Percentiles rank a stretch among this genome's conserved stretches.
phyloP scores from a whole-genome alignment of 2,888 invertebrate species.

The Coelopa pilipes region DNA sequence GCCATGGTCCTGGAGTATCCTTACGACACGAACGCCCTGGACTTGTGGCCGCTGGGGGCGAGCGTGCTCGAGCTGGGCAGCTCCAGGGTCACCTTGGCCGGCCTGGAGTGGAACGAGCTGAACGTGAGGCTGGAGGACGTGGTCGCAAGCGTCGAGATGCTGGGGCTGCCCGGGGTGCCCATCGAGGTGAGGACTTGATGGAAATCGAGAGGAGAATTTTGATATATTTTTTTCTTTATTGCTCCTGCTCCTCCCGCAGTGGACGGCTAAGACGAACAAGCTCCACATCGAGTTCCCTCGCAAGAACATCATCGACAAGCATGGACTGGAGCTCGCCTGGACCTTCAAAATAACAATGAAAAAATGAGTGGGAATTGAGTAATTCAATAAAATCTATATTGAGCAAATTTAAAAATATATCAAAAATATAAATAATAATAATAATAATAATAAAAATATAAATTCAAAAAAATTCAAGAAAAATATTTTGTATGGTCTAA shows the following conservation, averaged over 20 bases:
- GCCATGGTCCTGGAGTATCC: conserved; percentile 81
- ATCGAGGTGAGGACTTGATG: conserved; percentile 48
- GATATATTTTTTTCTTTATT: conserved; percentile 46
- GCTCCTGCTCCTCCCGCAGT: conserved; percentile 51
- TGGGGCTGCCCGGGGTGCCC: conserved; percentile 67
- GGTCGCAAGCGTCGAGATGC: conserved; percentile 64
- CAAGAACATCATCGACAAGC: conserved; percentile 61
- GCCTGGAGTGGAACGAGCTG: conserved; percentile 46
- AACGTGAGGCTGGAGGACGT: conserved; percentile 37
- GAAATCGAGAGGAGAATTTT: conserved; percentile 48
- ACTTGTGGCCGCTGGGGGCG: conserved; percentile 67
- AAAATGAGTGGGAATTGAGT: conserved; percentile 22
- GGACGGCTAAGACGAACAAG: conserved; percentile 50
- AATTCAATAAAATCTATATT: background rate
- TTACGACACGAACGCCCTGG: conserved; percentile 67
- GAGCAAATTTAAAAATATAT: too few relatives aligned
- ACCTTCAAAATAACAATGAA: conserved; percentile 61
- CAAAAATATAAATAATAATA: too few relatives aligned
- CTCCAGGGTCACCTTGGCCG: conserved; percentile 49
- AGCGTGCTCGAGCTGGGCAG: conserved; percentile 35
- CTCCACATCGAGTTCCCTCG: conserved; percentile 61
- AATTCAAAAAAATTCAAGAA: too few relatives aligned
- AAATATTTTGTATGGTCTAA: too few relatives aligned
- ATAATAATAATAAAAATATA: too few relatives aligned
- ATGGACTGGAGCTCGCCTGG: conserved; percentile 62